phyloP scores from a whole-genome alignment of 1,140 invertebrate species.

The Plutomurus gul region DNA sequence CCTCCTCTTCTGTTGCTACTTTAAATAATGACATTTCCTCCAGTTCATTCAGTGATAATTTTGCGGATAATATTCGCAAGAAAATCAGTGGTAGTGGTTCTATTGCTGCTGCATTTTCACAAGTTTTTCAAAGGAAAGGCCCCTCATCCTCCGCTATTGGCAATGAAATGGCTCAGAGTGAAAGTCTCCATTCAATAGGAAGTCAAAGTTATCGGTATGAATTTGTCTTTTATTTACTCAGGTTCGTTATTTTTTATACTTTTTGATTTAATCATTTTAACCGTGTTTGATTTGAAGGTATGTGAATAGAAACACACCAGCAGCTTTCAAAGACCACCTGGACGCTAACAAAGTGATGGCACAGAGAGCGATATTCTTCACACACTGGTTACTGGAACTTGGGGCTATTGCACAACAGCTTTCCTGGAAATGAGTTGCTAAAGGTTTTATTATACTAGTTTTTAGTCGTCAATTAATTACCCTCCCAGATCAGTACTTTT shows the following conservation, averaged over 20 bases:
- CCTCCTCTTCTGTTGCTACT: background rate
- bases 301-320: background rate
- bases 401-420: slow-evolving; percentile 46
- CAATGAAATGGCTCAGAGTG: background rate
- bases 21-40: background rate
- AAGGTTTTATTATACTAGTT: background rate
- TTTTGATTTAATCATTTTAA: background rate
- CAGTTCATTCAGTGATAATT: slow-evolving; percentile 26
- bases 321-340: background rate
- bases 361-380: slow-evolving; percentile 39
- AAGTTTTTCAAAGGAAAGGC: slow-evolving; percentile 23
- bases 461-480: too few relatives aligned
- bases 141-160: background rate
- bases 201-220: slow-evolving; percentile 13
- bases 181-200: background rate
- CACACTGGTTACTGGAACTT: slow-evolving; percentile 49
- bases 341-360: slow-evolving; percentile 33
- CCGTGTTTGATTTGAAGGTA: background rate
- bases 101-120: background rate
- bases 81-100: background rate
- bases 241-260: background rate
- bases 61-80: slow-evolving; percentile 12
- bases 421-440: slow-evolving; percentile 33
- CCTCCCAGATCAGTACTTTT: too few relatives aligned
- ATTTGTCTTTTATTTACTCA: background rate